phyloP scores from a whole-genome alignment of 2,113 vertebrate species.

The Gavialis gangeticus region DNA sequence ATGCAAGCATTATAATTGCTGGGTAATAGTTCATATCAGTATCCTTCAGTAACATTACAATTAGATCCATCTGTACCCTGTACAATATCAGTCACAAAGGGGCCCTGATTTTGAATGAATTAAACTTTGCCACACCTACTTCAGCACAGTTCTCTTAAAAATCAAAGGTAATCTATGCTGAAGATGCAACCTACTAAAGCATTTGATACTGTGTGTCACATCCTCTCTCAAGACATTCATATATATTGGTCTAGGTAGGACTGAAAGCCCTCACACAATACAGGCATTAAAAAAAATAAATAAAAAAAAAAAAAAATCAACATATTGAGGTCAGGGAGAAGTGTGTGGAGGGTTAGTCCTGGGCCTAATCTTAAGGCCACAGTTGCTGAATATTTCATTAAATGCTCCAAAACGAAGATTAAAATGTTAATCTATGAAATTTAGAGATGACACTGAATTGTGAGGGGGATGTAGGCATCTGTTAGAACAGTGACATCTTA shows the following conservation, averaged over 20 bases:
- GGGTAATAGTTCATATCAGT: too few relatives aligned
- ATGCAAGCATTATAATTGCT: too few relatives aligned
- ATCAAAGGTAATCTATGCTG: conserved; percentile 38
- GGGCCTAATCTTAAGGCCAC: conserved; percentile 30
- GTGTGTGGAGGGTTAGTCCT: conserved; percentile 53
- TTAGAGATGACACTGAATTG: background rate
- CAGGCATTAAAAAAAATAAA: conserved; percentile 51
- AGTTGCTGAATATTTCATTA: background rate
- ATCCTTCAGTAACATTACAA: too few relatives aligned
- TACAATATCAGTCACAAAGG: background rate
- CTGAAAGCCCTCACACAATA: conserved; percentile 2
- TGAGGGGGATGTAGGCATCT: conserved; percentile 9
- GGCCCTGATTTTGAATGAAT: background rate
- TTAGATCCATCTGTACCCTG: too few relatives aligned
- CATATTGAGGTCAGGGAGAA: conserved; percentile 34
- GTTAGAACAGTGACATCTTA: rapidly evolving
- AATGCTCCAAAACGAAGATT: conserved; percentile 7
- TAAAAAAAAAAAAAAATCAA: background rate
- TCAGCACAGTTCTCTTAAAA: background rate
- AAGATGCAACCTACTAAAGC: conserved; percentile 3
- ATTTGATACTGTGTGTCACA: background rate
- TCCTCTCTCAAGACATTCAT: conserved; percentile 63
- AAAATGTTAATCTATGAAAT: background rate
- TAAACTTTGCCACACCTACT: background rate
- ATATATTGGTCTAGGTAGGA: background rate